Percentiles rank a stretch among this genome's conserved stretches.
Conservation (phyloP, 1,140 invertebrate species). For the Watersipora subatra region DNA sequence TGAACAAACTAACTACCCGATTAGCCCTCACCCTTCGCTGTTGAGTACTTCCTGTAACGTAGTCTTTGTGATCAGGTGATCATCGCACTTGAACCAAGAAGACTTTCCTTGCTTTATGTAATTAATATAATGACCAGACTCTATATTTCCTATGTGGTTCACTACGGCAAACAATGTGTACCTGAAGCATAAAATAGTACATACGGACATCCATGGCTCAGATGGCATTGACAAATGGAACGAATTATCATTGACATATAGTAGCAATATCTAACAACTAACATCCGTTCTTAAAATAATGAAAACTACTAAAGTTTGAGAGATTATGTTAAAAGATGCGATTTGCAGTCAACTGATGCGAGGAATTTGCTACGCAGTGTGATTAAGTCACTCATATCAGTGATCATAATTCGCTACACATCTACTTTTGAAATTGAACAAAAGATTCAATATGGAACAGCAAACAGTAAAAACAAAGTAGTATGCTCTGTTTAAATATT, state of each 20-base stretch:
- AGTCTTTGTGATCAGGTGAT: constrained; percentile 78
- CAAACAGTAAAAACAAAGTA: background rate
- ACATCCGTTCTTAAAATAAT: background rate
- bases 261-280: background rate
- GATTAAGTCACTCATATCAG: too few relatives aligned
- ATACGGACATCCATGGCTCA: background rate
- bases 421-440: background rate
- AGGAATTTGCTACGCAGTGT: background rate
- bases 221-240: background rate
- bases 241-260: background rate
- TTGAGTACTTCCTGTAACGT: constrained; percentile 74
- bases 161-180: constrained; percentile 93
- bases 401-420: background rate
- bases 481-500: too few relatives aligned
- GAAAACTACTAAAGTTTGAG: background rate
- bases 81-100: constrained; percentile 93
- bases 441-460: background rate
- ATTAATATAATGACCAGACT: constrained; percentile 87
- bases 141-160: constrained; percentile 80
- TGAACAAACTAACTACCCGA: background rate
- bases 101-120: constrained; percentile 80
- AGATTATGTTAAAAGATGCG: background rate
- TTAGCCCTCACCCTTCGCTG: constrained; percentile 70
- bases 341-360: background rate
- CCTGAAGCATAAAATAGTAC: constrained; percentile 32